Evolutionary conservation across 2,888 invertebrate genomes (phyloP).

Genomic region (Diplazon laetatorius): DNA sequence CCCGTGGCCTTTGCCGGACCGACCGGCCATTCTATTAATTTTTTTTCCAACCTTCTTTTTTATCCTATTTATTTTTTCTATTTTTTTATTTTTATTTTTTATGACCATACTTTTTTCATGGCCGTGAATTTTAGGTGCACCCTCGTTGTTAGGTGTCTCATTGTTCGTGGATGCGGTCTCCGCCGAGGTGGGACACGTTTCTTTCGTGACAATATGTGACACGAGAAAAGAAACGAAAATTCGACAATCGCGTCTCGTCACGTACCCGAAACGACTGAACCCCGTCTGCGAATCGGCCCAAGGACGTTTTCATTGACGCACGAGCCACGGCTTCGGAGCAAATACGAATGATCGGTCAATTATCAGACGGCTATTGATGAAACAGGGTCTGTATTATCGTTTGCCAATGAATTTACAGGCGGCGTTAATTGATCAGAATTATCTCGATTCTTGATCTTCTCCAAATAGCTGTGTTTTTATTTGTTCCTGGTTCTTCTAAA

Average conservation of each 20-base stretch:
- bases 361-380: background rate
- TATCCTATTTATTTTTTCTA: slow-evolving; percentile 33
- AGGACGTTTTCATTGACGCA: slow-evolving; percentile 50
- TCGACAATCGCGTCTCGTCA: slow-evolving; percentile 64
- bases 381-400: slow-evolving; percentile 10
- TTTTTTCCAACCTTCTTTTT: slow-evolving; percentile 41
- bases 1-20: slow-evolving; percentile 60
- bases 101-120: background rate
- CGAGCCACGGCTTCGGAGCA: slow-evolving; percentile 26
- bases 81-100: slow-evolving; percentile 40
- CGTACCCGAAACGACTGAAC: slow-evolving; percentile 57
- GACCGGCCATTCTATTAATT: slow-evolving; percentile 40
- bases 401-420: slow-evolving; percentile 46
- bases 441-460: slow-evolving; percentile 15
- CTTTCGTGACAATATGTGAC: slow-evolving; percentile 64
- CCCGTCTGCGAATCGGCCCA: slow-evolving; percentile 55
- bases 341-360: slow-evolving; percentile 36
- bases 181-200: slow-evolving; percentile 64
- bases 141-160: slow-evolving; percentile 40
- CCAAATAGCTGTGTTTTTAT: too few relatives aligned
- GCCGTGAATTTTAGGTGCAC: slow-evolving; percentile 2
- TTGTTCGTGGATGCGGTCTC: slow-evolving; percentile 61
- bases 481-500: too few relatives aligned
- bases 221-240: slow-evolving; percentile 64
- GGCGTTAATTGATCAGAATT: slow-evolving; percentile 34